phyloP scores from a whole-genome alignment of 2,113 vertebrate genomes.

The Machaerirhynchus nigripectus region DNA sequence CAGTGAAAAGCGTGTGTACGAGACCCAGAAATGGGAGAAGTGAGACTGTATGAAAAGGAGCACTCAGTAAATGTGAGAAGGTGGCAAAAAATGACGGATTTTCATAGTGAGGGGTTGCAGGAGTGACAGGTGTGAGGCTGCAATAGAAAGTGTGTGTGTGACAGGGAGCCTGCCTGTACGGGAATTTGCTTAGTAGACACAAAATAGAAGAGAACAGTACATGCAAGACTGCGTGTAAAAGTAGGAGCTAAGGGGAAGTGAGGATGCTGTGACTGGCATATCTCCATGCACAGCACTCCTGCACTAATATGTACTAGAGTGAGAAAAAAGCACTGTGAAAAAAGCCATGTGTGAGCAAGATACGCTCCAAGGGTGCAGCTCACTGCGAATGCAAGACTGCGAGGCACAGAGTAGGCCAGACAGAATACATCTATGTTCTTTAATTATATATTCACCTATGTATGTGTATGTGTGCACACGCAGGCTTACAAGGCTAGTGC shows the following conservation, averaged over 20 bases:
- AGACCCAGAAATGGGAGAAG: neutral
- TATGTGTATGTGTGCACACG: neutral
- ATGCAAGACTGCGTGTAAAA: neutral
- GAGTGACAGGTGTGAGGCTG: neutral
- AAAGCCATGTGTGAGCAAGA: neutral
- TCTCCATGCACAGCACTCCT: neutral
- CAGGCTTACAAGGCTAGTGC: neutral
- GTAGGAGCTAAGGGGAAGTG: neutral
- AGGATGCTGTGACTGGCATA: neutral
- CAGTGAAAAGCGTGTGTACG: neutral
- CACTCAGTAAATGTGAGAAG: neutral
- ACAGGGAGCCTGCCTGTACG: neutral
- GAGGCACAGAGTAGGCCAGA: neutral
- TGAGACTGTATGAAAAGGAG: neutral
- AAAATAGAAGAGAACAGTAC: neutral
- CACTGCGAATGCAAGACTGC: fast-evolving
- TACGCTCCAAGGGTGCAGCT: neutral
- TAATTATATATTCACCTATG: neutral
- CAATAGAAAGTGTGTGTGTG: neutral
- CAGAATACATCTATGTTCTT: neutral
- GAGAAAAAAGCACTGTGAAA: neutral
- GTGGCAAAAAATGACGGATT: neutral
- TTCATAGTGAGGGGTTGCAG: neutral
- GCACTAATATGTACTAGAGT: neutral
- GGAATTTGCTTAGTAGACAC: neutral